Conservation (phyloP, 1,140 invertebrate species). For the Micrasema minimum region DNA sequence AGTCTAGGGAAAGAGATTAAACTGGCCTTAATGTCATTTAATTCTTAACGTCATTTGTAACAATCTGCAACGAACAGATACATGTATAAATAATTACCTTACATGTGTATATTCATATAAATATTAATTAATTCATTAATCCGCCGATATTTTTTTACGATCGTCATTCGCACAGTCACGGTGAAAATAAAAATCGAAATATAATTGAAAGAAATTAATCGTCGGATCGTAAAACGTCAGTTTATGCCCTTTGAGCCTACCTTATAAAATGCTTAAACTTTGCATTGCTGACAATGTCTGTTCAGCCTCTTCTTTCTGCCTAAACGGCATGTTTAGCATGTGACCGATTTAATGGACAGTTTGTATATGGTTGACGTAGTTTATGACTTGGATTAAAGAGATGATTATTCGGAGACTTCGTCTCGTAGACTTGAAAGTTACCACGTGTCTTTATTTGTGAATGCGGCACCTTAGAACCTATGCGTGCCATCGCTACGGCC, state of each 20-base stretch:
- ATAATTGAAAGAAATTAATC: background rate
- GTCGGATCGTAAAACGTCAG: slow-evolving; percentile 16
- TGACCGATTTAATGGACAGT: slow-evolving; percentile 19
- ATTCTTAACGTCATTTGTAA: too few relatives aligned
- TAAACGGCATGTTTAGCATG: background rate
- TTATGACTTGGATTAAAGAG: slow-evolving; percentile 30
- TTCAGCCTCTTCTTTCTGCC: background rate
- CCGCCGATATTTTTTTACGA: too few relatives aligned
- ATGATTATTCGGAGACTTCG: slow-evolving; percentile 10
- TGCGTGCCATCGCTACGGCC: background rate
- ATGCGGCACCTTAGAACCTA: slow-evolving; percentile 6
- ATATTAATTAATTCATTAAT: too few relatives aligned
- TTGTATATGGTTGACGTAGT: slow-evolving; percentile 24
- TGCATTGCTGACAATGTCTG: slow-evolving; percentile 14
- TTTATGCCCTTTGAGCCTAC: slow-evolving; percentile 2
- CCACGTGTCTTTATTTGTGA: slow-evolving; percentile 29
- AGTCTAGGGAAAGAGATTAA: too few relatives aligned
- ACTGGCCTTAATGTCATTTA: too few relatives aligned
- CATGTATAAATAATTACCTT: too few relatives aligned
- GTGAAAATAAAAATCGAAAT: background rate
- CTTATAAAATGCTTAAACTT: slow-evolving; percentile 20
- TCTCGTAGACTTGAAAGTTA: slow-evolving; percentile 25
- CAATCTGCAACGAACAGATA: too few relatives aligned
- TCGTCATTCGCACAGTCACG: too few relatives aligned
- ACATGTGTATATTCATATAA: too few relatives aligned